Conservation (phyloP, 1,140 invertebrate genomes). For the Glomeris maerens region DNA sequence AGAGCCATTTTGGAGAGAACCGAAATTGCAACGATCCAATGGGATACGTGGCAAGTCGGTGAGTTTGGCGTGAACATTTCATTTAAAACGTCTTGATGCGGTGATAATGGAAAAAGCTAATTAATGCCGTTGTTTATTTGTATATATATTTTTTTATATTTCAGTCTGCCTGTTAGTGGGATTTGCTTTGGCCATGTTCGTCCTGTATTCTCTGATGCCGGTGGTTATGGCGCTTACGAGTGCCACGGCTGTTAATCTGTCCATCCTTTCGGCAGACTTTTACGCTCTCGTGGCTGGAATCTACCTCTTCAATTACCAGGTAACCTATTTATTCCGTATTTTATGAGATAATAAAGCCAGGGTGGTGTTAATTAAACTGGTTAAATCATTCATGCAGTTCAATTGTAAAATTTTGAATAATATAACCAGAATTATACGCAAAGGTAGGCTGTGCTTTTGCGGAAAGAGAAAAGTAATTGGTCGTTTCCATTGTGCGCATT, state of each 20-base stretch:
- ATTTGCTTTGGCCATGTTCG: constrained; percentile 49
- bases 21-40: constrained; percentile 35
- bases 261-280: constrained; percentile 69
- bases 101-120: neutral
- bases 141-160: constrained; percentile 13
- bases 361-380: constrained; percentile 1
- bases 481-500: constrained; percentile 24
- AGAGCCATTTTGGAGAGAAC: constrained; percentile 40
- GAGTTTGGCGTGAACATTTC: constrained; percentile 16
- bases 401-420: neutral
- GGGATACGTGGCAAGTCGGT: constrained; percentile 38
- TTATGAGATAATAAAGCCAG: neutral
- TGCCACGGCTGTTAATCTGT: constrained; percentile 64
- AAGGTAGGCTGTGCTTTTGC: neutral
- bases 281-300: constrained; percentile 68
- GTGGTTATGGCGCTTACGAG: constrained; percentile 60
- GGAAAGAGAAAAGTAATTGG: constrained; percentile 10
- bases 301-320: constrained; percentile 66
- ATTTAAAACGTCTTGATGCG: constrained; percentile 2
- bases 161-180: constrained; percentile 40
- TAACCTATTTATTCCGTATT: constrained; percentile 29
- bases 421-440: constrained; percentile 2
- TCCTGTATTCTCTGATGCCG: constrained; percentile 61
- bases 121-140: neutral
- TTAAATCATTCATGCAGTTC: neutral